These are phyloP conservation scores for Parus major DNA, from an alignment of 2,113 vertebrate species.

Conservation along the genomic window DNA sequence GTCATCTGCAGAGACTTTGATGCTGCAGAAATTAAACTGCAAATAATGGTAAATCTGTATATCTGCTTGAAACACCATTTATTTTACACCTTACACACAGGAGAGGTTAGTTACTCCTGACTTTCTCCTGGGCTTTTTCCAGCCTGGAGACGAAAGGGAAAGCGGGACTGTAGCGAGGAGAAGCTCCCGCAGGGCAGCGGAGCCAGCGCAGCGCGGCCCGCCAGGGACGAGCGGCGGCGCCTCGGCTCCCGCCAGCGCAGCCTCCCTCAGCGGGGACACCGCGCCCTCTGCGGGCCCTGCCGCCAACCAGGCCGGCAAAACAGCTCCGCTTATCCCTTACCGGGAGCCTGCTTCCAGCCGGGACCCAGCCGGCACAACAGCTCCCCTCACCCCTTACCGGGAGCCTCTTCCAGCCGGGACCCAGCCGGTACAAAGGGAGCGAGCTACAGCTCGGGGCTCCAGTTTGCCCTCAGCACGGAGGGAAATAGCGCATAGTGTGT, in stretches of 20 bases:
- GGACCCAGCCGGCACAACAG: too few relatives aligned
- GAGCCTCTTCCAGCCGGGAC: neutral
- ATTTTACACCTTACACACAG: neutral
- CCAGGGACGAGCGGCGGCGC: too few relatives aligned
- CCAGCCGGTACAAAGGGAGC: neutral
- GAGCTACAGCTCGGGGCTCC: neutral
- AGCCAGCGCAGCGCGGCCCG: neutral
- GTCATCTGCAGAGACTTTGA: neutral
- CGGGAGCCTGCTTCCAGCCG: neutral
- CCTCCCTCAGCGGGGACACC: neutral
- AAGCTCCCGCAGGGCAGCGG: neutral
- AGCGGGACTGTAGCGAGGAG: neutral
- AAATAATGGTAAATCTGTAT: neutral
- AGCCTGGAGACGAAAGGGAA: neutral
- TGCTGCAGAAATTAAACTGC: neutral
- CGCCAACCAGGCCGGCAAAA: neutral
- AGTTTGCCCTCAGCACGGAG: neutral
- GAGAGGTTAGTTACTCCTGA: neutral
- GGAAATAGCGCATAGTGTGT: rapidly evolving
- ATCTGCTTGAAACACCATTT: neutral
- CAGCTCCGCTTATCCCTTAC: rapidly evolving
- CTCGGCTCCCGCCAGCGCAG: rapidly evolving
- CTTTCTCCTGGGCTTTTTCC: neutral
- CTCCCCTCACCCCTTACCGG: rapidly evolving
- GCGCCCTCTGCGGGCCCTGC: slow-evolving; percentile 15